These are phyloP conservation scores for Hydrolagus colliei DNA, from an alignment of 2,797 vertebrate genomes.

Conservation along the genomic window DNA sequence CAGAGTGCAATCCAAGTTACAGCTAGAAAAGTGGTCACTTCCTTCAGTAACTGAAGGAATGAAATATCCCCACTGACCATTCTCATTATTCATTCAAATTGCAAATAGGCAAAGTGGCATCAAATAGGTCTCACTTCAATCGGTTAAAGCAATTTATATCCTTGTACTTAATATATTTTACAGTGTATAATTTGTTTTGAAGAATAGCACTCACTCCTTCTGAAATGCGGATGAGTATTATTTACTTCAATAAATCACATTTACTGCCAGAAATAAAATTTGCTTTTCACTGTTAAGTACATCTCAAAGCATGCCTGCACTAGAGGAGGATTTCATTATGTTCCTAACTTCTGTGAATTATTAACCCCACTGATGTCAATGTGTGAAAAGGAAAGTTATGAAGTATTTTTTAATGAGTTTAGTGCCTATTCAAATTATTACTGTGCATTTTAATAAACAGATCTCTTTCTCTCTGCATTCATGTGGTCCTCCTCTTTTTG, in stretches of 20 bases:
- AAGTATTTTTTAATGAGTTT: too few species aligned
- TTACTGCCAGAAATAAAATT: not conserved
- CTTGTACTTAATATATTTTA: conserved; percentile 40
- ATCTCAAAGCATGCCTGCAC: too few species aligned
- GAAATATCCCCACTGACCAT: conserved; percentile 46
- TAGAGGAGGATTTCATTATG: not conserved
- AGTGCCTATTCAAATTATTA: too few species aligned
- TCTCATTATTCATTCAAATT: conserved; percentile 47
- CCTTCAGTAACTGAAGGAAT: conserved; percentile 43
- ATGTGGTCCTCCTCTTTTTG: too few species aligned
- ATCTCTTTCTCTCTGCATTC: too few species aligned
- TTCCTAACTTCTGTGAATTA: not conserved
- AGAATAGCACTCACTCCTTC: conserved; percentile 36
- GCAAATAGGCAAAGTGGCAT: conserved; percentile 38
- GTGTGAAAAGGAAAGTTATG: not conserved
- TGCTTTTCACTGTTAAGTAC: not conserved
- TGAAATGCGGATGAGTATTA: conserved; percentile 35
- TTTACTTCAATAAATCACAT: conserved; percentile 36
- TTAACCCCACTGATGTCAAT: not conserved
- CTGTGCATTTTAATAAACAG: too few species aligned
- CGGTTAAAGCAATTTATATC: conserved; percentile 46
- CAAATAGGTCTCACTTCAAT: conserved; percentile 39
- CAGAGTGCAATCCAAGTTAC: conserved; percentile 40
- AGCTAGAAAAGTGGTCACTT: conserved; percentile 40
- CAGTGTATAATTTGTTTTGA: conserved; percentile 44